Percentiles rank a stretch among this genome's conserved stretches.
phyloP scores from a whole-genome alignment of 2,888 invertebrate species.

The Drosophila picticornis region DNA sequence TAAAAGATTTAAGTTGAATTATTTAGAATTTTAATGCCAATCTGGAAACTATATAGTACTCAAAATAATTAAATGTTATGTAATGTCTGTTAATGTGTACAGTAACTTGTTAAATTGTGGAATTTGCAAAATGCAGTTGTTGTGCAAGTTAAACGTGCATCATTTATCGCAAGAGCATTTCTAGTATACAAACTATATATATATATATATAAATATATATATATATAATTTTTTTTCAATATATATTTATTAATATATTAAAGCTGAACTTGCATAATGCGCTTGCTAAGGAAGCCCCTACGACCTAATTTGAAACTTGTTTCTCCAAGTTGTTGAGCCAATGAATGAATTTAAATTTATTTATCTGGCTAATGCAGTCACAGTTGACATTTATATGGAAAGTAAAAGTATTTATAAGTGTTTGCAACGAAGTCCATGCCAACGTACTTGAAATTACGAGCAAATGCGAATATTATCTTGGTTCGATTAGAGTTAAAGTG shows the following conservation, averaged over 20 bases:
- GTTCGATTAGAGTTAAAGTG: constrained; percentile 25
- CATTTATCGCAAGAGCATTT: constrained; percentile 21
- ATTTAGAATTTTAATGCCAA: background rate
- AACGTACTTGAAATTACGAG: constrained; percentile 18
- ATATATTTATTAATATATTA: background rate
- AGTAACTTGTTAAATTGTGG: constrained; percentile 51
- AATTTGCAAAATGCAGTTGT: constrained; percentile 37
- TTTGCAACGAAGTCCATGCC: background rate
- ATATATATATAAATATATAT: background rate
- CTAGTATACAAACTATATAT: background rate
- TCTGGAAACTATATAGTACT: background rate
- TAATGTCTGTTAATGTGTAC: background rate
- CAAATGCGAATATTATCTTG: constrained; percentile 7
- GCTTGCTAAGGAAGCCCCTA: background rate
- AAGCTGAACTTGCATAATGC: constrained; percentile 4
- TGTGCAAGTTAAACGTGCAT: constrained; percentile 3
- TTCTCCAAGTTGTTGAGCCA: constrained; percentile 19
- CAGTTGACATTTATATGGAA: constrained; percentile 1
- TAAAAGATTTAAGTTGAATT: background rate
- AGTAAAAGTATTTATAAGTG: too few species aligned
- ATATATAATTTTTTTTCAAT: background rate
- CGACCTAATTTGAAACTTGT: constrained; percentile 7
- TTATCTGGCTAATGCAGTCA: background rate
- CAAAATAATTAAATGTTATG: constrained; percentile 2
- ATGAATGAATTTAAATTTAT: constrained; percentile 4